Base-by-base conservation (phyloP, 1,140 invertebrate species). In the Drosophila nannoptera region DNA sequence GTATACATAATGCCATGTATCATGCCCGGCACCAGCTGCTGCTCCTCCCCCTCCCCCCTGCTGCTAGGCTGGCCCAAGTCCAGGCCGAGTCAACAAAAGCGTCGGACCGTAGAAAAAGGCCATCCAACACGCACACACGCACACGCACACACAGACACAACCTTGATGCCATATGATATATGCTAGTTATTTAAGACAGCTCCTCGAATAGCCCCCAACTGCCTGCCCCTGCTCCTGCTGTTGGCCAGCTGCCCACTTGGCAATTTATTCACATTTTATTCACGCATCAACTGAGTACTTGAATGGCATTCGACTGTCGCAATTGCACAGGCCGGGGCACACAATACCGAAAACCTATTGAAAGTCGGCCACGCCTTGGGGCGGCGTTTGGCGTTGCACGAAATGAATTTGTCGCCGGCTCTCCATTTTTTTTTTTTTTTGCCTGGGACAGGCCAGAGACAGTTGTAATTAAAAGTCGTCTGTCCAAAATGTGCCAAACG, bases 401-500 rank as follows among this genome's bases (percentile, higher is more conserved):
- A 80, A 84, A 86, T 76, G 69, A 80, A 83, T 83, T 83, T 83
- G 78, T 83, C 80, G 52, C 76, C 69, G 36, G 62, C 64, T 14
- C n/a, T 12, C 5, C 9, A 11, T 11, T 40, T n/a, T 12, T 1
- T 42, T 40, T n/a, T 43, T 43, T 42, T 12, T 40, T 58, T 22
- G 4, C 33, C 49, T 14, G 36, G 65, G 50, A 52, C 43, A 59
- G 22, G 45, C 58, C 68, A 69, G 53, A 61, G 52, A 67, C 73
- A 75, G 48, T 69, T 67, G 81, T 86, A 84, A 84, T 84, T 86
- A 84, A 84, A 84, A 84, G 53, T 63, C 73, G 46, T 45, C 80
- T 63, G 60, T 64, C 64, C 35, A 50, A 61, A 67, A n/a, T n/a
- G n/a, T n/a, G n/a, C n/a, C n/a, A n/a, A n/a, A n/a, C n/a, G 36